A percentile compares a stretch with the other conserved stretches of the same genome.
phyloP scores from a whole-genome alignment of 2,113 vertebrate species.

The Dipodomys stephensi region DNA sequence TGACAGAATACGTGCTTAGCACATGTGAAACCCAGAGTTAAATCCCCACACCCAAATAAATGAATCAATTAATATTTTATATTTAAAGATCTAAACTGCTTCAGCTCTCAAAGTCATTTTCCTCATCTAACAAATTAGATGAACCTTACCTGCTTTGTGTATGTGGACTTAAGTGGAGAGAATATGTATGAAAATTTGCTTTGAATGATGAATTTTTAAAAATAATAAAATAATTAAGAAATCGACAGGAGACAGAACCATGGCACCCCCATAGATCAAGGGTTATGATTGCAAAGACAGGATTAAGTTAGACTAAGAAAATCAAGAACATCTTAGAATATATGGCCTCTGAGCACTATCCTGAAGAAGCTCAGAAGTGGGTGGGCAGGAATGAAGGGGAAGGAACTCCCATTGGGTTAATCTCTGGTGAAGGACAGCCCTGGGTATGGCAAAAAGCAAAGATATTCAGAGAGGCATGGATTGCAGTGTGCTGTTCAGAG shows the following conservation, averaged over 20 bases:
- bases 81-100: neutral
- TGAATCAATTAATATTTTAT: neutral
- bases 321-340: neutral
- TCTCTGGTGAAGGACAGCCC: neutral
- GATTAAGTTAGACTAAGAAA: neutral
- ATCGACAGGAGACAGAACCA: neutral
- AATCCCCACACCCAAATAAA: neutral
- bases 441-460: neutral
- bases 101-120: neutral
- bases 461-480: neutral
- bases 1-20: neutral
- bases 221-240: neutral
- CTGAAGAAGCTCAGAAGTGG: neutral
- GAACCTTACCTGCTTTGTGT: neutral
- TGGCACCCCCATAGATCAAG: neutral
- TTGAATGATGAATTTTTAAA: neutral
- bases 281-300: neutral
- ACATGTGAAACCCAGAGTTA: neutral
- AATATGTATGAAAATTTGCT: neutral
- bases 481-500: neutral
- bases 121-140: neutral
- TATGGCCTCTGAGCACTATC: neutral
- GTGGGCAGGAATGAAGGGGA: neutral
- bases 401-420: neutral
- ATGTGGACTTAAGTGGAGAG: neutral